Evolutionary conservation across 2,797 vertebrate genomes (phyloP).

Genomic region (Clarias fuscus): DNA sequence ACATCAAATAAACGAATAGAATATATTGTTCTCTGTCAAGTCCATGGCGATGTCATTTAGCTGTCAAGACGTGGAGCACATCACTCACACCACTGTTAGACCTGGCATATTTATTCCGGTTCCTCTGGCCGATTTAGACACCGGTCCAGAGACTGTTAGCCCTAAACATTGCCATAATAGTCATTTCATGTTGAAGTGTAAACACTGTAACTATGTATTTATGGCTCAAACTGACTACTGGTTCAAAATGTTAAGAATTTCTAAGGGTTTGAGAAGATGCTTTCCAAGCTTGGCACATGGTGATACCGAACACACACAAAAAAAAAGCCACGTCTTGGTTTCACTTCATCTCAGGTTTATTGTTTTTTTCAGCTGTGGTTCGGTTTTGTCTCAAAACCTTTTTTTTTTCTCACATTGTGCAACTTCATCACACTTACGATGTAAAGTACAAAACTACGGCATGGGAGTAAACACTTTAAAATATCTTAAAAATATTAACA

Average conservation of each 20-base stretch:
- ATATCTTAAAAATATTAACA: neutral
- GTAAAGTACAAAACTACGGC: neutral
- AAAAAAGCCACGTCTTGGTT: neutral
- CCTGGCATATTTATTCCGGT: neutral
- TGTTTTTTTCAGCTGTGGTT: neutral
- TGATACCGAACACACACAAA: neutral
- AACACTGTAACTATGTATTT: neutral
- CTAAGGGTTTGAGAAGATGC: neutral
- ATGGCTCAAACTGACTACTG: neutral
- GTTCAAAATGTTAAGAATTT: neutral
- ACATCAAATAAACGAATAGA: neutral
- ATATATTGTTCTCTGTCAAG: neutral
- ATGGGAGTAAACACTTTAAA: neutral
- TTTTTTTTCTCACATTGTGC: neutral
- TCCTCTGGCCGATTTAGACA: neutral
- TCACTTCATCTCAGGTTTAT: constrained; percentile 37
- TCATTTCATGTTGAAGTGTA: neutral
- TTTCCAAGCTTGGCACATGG: neutral
- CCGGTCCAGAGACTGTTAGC: neutral
- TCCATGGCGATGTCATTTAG: neutral
- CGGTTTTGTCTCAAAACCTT: neutral
- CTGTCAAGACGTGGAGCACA: neutral
- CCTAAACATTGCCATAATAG: neutral
- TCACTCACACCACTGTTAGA: neutral
- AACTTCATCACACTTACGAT: neutral